phyloP scores from a whole-genome alignment of 2,113 vertebrate genomes.

The Solenodon paradoxus region DNA sequence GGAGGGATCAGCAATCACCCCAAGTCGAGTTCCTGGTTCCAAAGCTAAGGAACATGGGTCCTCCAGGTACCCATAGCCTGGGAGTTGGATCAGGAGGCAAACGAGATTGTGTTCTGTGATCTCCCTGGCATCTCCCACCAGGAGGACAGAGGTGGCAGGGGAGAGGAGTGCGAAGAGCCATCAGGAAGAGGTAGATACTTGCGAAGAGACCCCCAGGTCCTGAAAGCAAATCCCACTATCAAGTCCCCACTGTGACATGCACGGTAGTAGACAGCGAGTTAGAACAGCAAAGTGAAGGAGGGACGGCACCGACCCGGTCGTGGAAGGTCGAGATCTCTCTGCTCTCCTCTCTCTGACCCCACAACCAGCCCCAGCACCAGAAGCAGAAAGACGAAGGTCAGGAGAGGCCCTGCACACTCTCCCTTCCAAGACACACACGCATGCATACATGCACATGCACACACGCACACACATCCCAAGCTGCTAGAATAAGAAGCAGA shows the following conservation, averaged over 20 bases:
- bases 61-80: not conserved
- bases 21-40: not conserved
- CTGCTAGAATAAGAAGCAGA: not conserved
- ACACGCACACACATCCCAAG: not conserved
- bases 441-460: too few species aligned
- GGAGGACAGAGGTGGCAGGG: not conserved
- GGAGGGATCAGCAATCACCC: too few species aligned
- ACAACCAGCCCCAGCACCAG: not conserved
- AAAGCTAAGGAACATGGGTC: not conserved
- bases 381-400: not conserved
- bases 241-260: too few species aligned
- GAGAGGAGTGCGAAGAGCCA: not conserved
- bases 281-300: too few species aligned
- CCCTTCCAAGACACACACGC: too few species aligned
- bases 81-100: not conserved
- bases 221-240: not conserved
- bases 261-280: not conserved
- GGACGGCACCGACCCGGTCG: too few species aligned
- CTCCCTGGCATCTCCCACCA: not conserved
- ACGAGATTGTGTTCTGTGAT: not conserved
- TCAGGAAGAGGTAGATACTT: not conserved
- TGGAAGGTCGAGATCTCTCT: not conserved
- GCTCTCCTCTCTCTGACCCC: not conserved
- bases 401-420: not conserved
- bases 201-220: not conserved